A percentile compares a stretch with the other conserved stretches of the same genome.
These are phyloP conservation scores for Myocastor coypus DNA, from an alignment of 2,113 vertebrate genomes.

Conservation along the genomic window DNA sequence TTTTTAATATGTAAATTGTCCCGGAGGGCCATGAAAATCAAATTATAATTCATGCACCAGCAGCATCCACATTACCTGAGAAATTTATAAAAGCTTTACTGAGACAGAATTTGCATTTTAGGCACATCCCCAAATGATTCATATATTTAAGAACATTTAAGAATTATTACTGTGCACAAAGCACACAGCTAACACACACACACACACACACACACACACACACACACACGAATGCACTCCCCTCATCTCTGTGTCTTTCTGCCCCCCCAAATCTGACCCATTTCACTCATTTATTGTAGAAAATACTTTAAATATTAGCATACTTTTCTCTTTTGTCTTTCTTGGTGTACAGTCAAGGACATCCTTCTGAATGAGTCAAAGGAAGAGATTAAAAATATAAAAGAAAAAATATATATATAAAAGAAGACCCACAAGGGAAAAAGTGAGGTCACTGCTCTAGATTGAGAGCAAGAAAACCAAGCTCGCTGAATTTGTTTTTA, in stretches of 20 bases:
- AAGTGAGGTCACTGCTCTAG: background rate
- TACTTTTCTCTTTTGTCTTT: background rate
- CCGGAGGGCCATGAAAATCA: background rate
- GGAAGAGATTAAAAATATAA: constrained; percentile 1
- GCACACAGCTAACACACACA: background rate
- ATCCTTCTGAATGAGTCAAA: background rate
- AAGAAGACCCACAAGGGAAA: background rate
- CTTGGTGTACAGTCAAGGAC: background rate
- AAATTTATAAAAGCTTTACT: background rate
- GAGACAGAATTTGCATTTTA: background rate
- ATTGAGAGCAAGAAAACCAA: background rate
- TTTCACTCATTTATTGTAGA: background rate
- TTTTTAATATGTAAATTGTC: background rate
- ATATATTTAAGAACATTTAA: constrained; percentile 36
- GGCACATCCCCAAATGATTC: background rate
- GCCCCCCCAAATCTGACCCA: background rate
- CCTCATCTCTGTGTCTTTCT: background rate
- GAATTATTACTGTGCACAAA: background rate
- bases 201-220: background rate
- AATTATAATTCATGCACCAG: background rate
- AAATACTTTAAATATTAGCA: background rate
- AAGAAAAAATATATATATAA: constrained; percentile 7
- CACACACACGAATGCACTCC: background rate
- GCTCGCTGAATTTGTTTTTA: background rate
- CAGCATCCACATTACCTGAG: background rate